Percentiles rank a stretch among this genome's conserved stretches.
Evolutionary conservation across 2,888 invertebrate species (phyloP).

Genomic region (Ophion ellenae): DNA sequence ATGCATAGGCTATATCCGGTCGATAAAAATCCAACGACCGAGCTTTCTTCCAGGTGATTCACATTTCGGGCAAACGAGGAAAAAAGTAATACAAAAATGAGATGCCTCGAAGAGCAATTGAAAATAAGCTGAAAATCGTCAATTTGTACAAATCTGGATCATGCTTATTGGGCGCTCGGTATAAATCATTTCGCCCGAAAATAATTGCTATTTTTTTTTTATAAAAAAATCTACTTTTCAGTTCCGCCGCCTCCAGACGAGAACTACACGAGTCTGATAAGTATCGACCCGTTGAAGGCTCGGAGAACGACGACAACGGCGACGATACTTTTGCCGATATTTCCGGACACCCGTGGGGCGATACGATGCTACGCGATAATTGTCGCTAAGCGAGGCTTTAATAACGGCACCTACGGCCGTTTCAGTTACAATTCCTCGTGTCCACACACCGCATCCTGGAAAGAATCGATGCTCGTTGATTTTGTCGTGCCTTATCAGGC

Average conservation of each 20-base stretch:
- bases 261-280: conserved; percentile 76
- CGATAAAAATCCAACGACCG: too few relatives aligned
- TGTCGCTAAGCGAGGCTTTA: conserved; percentile 74
- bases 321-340: conserved; percentile 77
- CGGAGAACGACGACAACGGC: conserved; percentile 76
- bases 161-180: too few relatives aligned
- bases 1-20: too few relatives aligned
- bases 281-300: conserved; percentile 76
- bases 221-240: conserved; percentile 50
- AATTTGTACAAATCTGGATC: too few relatives aligned
- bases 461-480: conserved; percentile 75
- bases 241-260: conserved; percentile 77
- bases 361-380: conserved; percentile 79
- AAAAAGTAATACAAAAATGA: too few relatives aligned
- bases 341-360: conserved; percentile 74
- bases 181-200: not conserved
- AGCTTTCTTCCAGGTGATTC: too few relatives aligned
- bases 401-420: conserved; percentile 65
- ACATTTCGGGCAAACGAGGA: too few relatives aligned
- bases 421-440: conserved; percentile 70
- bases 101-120: too few relatives aligned
- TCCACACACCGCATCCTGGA: conserved; percentile 77
- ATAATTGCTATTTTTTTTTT: not conserved
- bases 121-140: too few relatives aligned
- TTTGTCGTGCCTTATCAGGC: conserved; percentile 79